Conservation (phyloP, 2,888 invertebrate genomes). For the Diarsia dahlii region DNA sequence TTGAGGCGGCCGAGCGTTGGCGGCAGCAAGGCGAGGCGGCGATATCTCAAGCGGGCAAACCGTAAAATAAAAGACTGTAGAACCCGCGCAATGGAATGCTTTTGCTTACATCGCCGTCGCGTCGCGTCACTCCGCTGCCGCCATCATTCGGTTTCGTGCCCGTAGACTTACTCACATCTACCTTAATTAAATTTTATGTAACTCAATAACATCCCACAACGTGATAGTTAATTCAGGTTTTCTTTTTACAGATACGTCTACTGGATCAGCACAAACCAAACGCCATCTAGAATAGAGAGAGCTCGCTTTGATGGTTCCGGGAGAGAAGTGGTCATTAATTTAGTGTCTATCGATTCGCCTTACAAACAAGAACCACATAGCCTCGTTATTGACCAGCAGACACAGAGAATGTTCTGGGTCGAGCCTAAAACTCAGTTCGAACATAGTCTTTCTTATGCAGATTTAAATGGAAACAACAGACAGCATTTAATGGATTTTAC, state of each 20-base stretch:
- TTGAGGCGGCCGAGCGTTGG: no score
- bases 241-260: neutral
- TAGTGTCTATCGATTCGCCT: neutral
- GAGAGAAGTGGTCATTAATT: neutral
- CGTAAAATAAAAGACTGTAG: no score
- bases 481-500: no score
- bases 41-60: no score
- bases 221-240: neutral
- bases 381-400: neutral
- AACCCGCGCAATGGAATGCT: no score
- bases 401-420: neutral
- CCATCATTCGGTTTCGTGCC: no score
- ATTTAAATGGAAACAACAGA: neutral
- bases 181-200: no score
- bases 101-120: no score
- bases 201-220: no score
- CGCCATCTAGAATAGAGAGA: neutral
- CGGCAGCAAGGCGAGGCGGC: no score
- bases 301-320: neutral
- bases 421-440: neutral
- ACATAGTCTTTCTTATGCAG: neutral
- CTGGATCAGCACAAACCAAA: neutral
- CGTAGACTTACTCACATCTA: no score
- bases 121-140: no score
- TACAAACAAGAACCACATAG: neutral